These are phyloP conservation scores for Daktulosphaira vitifoliae DNA, from an alignment of 1,140 invertebrate species.

Conservation along the genomic window DNA sequence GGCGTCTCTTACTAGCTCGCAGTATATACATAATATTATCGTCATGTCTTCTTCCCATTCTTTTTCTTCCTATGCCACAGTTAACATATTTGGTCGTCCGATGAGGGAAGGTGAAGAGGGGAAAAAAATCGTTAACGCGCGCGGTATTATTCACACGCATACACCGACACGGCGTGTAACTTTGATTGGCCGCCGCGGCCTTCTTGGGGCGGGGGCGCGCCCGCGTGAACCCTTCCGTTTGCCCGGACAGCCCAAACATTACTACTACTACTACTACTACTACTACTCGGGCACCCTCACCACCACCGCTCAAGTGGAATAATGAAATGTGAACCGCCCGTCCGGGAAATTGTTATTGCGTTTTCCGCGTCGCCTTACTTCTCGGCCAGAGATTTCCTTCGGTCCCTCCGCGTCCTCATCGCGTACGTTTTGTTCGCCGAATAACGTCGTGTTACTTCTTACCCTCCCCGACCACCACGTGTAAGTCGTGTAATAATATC, in stretches of 20 bases:
- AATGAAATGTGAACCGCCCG: constrained; percentile 28
- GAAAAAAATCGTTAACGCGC: constrained; percentile 27
- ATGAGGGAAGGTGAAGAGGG: background rate
- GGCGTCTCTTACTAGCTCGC: too few species aligned
- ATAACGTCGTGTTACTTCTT: constrained; percentile 16
- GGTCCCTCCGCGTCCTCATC: too few species aligned
- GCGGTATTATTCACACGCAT: constrained; percentile 27
- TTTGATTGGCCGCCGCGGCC: constrained; percentile 32
- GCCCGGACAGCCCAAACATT: background rate
- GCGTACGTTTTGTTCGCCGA: constrained; percentile 18
- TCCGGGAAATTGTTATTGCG: constrained; percentile 34
- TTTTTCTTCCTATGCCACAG: too few species aligned
- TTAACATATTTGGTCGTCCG: background rate
- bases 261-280: constrained; percentile 8
- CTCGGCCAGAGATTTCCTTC: constrained; percentile 10
- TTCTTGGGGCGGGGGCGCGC: constrained; percentile 21
- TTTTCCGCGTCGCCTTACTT: background rate
- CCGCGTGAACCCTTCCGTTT: constrained; percentile 18
- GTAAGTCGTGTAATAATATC: constrained; percentile 24
- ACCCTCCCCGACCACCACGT: background rate
- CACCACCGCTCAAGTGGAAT: constrained; percentile 19
- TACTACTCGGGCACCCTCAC: constrained; percentile 4
- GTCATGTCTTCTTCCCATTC: too few species aligned
- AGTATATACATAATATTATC: too few species aligned
- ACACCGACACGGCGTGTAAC: constrained; percentile 28